Evolutionary conservation across 2,113 vertebrate genomes (phyloP).

Genomic region (Beaufortia kweichowensis): DNA sequence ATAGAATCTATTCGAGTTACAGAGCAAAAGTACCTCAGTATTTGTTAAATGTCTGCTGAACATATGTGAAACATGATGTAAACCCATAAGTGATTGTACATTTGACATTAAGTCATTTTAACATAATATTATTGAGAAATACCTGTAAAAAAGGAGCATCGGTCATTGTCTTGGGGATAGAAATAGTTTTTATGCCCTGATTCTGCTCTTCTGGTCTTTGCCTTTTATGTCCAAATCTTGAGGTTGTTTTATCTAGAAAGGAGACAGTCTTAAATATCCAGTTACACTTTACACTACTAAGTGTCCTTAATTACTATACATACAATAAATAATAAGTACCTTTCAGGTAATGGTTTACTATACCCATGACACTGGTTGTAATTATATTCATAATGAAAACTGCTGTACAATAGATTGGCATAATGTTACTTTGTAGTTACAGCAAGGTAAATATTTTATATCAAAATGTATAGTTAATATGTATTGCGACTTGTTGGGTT

Average conservation of each 20-base stretch:
- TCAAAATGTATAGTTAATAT: neutral
- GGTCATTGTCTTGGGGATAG: slow-evolving; percentile 64
- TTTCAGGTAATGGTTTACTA: neutral
- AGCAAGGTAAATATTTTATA: neutral
- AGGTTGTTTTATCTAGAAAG: neutral
- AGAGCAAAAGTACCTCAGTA: too few relatives aligned
- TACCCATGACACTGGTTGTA: neutral
- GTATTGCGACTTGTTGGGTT: too few relatives aligned
- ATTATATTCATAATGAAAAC: neutral
- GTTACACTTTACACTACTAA: neutral
- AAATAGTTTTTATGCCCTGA: slow-evolving; percentile 53
- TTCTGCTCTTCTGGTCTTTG: neutral
- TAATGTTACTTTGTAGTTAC: neutral
- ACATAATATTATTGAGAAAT: too few relatives aligned
- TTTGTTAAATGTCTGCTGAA: too few relatives aligned
- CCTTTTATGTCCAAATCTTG: neutral
- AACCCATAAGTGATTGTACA: neutral
- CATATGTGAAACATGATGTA: neutral
- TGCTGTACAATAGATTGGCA: neutral
- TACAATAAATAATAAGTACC: neutral
- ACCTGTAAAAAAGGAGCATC: slow-evolving; percentile 72
- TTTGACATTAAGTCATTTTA: neutral
- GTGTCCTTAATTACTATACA: neutral
- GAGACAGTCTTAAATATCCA: neutral
- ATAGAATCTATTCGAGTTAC: too few relatives aligned